These are phyloP conservation scores for Gyps fulvus DNA, from an alignment of 2,113 vertebrate genomes.

Conservation along the genomic window DNA sequence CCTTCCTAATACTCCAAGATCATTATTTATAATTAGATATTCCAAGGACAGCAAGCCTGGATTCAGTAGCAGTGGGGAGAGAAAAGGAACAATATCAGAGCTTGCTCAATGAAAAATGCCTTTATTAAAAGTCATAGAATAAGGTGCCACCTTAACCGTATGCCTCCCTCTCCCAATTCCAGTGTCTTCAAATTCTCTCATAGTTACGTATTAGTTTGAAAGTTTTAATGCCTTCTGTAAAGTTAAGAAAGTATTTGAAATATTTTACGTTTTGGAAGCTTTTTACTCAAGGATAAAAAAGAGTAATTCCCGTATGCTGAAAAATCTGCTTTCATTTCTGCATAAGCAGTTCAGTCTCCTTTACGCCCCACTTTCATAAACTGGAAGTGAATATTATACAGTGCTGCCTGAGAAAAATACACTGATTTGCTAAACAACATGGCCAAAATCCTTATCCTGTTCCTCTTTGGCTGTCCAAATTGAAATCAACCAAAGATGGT, in stretches of 20 bases:
- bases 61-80: background rate
- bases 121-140: background rate
- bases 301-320: background rate
- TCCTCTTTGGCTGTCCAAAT: background rate
- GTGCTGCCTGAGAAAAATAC: background rate
- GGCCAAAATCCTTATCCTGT: background rate
- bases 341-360: background rate
- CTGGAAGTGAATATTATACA: background rate
- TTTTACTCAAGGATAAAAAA: background rate
- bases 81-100: background rate
- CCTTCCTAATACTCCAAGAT: background rate
- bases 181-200: background rate
- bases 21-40: background rate
- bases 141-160: background rate
- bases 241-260: background rate
- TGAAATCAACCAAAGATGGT: background rate
- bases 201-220: background rate
- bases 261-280: background rate
- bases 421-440: background rate
- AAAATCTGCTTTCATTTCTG: background rate
- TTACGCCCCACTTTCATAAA: background rate
- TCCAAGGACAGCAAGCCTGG: background rate
- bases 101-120: background rate
- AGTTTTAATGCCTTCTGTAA: background rate
- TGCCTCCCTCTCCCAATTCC: rapidly evolving